A percentile compares a stretch with the other conserved stretches of the same genome.
These are phyloP conservation scores for Oryzias dopingdopingensis DNA, from an alignment of 2,797 vertebrate genomes.

Conservation along the genomic window DNA sequence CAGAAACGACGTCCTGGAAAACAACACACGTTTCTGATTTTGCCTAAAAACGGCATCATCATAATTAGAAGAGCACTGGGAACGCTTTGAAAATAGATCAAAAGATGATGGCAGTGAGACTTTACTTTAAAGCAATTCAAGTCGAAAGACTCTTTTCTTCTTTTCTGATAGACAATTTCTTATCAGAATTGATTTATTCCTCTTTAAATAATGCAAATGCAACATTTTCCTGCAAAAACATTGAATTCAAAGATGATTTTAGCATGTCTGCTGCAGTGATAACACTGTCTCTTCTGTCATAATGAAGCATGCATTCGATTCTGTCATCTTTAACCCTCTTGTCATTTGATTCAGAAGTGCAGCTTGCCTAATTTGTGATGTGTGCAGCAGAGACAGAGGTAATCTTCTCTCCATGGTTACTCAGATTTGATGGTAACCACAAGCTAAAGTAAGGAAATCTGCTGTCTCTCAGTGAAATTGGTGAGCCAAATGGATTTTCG, in stretches of 20 bases:
- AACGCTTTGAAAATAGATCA: too few relatives aligned
- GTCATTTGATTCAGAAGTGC: slow-evolving; percentile 47
- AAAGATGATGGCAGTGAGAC: too few relatives aligned
- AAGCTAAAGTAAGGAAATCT: slow-evolving; percentile 40
- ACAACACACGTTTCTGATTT: too few relatives aligned
- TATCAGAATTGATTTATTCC: too few relatives aligned
- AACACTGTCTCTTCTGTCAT: slow-evolving; percentile 36
- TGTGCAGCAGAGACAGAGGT: slow-evolving; percentile 37
- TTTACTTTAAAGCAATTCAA: too few relatives aligned
- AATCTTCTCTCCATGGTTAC: slow-evolving; percentile 45
- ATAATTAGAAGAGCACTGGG: too few relatives aligned
- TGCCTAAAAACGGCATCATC: too few relatives aligned
- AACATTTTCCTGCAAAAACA: slow-evolving; percentile 48
- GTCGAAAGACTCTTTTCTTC: too few relatives aligned
- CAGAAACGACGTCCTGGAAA: too few relatives aligned
- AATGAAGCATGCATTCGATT: slow-evolving; percentile 48
- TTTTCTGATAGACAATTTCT: too few relatives aligned
- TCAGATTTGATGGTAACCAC: slow-evolving; percentile 37
- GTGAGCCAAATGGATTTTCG: slow-evolving; percentile 51
- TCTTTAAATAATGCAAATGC: slow-evolving; percentile 58
- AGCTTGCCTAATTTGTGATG: slow-evolving; percentile 57
- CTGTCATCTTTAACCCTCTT: slow-evolving; percentile 49
- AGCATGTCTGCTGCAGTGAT: slow-evolving; percentile 29
- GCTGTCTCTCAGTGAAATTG: slow-evolving; percentile 30
- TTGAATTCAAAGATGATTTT: slow-evolving; percentile 44